Conservation (phyloP, 2,888 invertebrate species). For the Panorpa germanica region DNA sequence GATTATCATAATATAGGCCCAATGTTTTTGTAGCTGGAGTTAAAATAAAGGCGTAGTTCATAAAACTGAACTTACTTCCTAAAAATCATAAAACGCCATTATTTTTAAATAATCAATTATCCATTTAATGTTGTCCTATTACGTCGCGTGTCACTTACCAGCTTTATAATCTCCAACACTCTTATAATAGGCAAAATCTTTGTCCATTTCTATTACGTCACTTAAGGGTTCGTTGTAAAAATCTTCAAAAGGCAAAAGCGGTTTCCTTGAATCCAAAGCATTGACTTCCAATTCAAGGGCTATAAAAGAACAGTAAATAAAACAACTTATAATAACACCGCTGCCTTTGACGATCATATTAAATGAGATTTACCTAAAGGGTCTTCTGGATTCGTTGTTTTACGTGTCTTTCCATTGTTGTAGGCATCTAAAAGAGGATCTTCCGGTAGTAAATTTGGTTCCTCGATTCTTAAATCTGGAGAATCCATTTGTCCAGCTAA, state of each 20-base stretch:
- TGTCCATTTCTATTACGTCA: constrained; percentile 85
- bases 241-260: constrained; percentile 68
- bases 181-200: constrained; percentile 81
- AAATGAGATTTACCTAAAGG: constrained; percentile 29
- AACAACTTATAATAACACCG: constrained; percentile 4
- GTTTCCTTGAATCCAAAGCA: constrained; percentile 64
- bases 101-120: too few species aligned
- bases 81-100: constrained; percentile 12
- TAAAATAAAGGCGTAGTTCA: constrained; percentile 77
- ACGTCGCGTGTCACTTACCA: too few species aligned
- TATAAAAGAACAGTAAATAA: constrained; percentile 1
- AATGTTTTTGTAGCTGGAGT: constrained; percentile 83
- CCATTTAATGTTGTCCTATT: too few species aligned
- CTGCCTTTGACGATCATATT: too few species aligned
- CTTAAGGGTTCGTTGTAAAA: constrained; percentile 90
- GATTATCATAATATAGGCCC: constrained; percentile 83
- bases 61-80: constrained; percentile 66
- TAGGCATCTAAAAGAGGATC: constrained; percentile 31
- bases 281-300: constrained; percentile 57
- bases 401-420: constrained; percentile 24
- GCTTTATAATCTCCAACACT: constrained; percentile 22
- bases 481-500: constrained; percentile 62
- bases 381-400: constrained; percentile 30
- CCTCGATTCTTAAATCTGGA: constrained; percentile 30
- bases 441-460: constrained; percentile 23